Evolutionary conservation across 2,113 vertebrate genomes (phyloP), one percentile per base, ranked within the genome.

Genomic region (Montifringilla adamsi): DNA sequence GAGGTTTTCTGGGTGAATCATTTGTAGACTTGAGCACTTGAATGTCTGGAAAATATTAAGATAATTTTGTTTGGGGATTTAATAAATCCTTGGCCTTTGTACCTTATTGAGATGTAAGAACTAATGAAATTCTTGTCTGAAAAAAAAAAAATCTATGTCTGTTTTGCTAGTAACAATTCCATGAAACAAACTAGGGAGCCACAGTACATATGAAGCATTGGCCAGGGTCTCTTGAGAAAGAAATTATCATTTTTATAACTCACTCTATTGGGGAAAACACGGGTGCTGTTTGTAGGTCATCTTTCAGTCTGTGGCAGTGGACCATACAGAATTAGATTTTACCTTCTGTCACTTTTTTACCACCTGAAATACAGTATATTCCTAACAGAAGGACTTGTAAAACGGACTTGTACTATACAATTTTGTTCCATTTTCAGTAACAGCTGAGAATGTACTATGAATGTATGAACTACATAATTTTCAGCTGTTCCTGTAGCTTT

Each of bases 211-310:
- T 24, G 14, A 89, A 87, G 11, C 23, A 17, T 84, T 89, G 92
- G 18, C 5, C 31, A 49, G 22, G 5, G 8, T 58, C 39, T 44
- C 1, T 64, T 90, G 33, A 15, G 30, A 90, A 53, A 28, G 19
- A 53, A 46, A 10, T 9, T 0, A 46, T 35, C 0, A 5, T 66
- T 84, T 94, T 46, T 53, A 5, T 69, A 62, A 58, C 10, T 70
- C 3, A 4, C 2, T 39, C 2, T 82, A 1, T 15, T 46, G 55
- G 13, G 70, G 52, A 84, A 52, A 20, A 50, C 4, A 0, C 4
- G 5, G 17, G 27, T 84, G 15, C 26, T 35, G 7, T 55, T 87
- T 41, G 13, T 53, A 50, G 27, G 39, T 75, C 7, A 0, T 64
- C 47, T 59, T 82, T 62, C 30, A 75, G 11, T 47, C 33, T 73